Percentiles rank a stretch among this genome's conserved stretches.
phyloP scores from a whole-genome alignment of 2,113 vertebrate species.

The Petaurus breviceps region DNA sequence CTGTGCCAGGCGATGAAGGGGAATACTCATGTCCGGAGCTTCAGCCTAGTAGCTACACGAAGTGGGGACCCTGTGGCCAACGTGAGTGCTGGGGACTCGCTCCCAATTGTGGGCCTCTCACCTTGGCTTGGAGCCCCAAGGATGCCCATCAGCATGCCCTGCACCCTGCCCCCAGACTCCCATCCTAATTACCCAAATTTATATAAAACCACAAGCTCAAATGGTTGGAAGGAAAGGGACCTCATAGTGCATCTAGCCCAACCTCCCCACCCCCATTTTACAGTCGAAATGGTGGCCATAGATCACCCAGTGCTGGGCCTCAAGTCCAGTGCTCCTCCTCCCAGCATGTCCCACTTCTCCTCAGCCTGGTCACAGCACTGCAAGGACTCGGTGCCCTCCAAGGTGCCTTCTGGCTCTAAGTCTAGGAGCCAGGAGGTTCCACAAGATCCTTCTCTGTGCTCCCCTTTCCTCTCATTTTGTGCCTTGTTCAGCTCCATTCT shows the following conservation, averaged over 20 bases:
- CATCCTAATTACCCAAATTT: neutral
- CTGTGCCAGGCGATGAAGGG: slow-evolving; percentile 92
- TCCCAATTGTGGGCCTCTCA: neutral
- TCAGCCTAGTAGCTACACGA: slow-evolving; percentile 94
- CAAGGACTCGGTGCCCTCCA: neutral
- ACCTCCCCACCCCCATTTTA: neutral
- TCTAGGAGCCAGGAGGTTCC: neutral
- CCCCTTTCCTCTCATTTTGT: neutral
- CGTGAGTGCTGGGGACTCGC: slow-evolving; percentile 83
- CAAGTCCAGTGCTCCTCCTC: neutral
- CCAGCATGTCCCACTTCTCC: neutral
- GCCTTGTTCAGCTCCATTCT: neutral
- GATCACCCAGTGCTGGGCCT: neutral
- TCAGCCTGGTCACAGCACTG: neutral
- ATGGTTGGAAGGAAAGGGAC: neutral
- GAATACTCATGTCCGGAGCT: slow-evolving; percentile 90
- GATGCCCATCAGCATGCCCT: neutral
- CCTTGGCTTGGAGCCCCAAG: neutral
- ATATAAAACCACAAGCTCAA: neutral
- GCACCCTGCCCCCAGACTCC: neutral
- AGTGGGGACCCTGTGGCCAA: slow-evolving; percentile 95
- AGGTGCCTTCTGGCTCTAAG: neutral
- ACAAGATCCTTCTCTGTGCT: neutral
- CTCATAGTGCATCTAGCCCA: neutral
- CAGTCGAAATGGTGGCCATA: neutral